A percentile compares a stretch with the other conserved stretches of the same genome.
phyloP scores from a whole-genome alignment of 2,113 vertebrate genomes.

The Myrmophylax atrothorax region DNA sequence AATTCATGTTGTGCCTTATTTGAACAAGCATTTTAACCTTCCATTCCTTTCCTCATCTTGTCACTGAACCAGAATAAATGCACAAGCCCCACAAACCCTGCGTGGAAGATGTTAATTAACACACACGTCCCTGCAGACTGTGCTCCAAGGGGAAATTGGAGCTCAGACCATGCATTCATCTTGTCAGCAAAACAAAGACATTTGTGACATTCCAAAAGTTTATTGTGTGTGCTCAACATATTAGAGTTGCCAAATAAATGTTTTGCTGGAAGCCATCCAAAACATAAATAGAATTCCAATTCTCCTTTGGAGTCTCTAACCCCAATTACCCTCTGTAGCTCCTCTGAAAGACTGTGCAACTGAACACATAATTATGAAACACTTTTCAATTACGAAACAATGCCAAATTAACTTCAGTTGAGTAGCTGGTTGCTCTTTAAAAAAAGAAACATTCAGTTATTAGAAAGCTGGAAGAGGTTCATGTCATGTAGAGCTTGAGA shows the following conservation, averaged over 20 bases:
- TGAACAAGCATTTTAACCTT: not conserved
- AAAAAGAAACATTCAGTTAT: not conserved
- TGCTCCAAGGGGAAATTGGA: not conserved
- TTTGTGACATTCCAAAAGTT: constrained; percentile 16
- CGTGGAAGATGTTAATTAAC: not conserved
- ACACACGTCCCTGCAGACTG: not conserved
- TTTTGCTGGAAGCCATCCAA: constrained; percentile 29
- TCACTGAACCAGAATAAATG: not conserved
- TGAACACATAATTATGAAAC: constrained; percentile 28
- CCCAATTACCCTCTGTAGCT: constrained; percentile 44
- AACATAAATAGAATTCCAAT: constrained; percentile 46
- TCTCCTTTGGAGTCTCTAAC: constrained; percentile 38
- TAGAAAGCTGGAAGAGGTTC: not conserved
- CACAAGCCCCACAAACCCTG: not conserved
- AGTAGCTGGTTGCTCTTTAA: not conserved
- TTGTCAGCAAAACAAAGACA: not conserved
- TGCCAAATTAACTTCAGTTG: constrained; percentile 29
- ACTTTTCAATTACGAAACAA: not conserved
- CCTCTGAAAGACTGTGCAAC: constrained; percentile 26
- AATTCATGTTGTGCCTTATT: not conserved
- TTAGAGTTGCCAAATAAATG: not conserved
- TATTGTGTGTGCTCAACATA: not conserved
- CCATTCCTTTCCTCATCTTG: not conserved
- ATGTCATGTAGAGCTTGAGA: not conserved
- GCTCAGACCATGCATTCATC: not conserved